Percentiles rank a stretch among this genome's conserved stretches.
phyloP scores from a whole-genome alignment of 2,888 invertebrate species.

The Napeogenes sylphis region DNA sequence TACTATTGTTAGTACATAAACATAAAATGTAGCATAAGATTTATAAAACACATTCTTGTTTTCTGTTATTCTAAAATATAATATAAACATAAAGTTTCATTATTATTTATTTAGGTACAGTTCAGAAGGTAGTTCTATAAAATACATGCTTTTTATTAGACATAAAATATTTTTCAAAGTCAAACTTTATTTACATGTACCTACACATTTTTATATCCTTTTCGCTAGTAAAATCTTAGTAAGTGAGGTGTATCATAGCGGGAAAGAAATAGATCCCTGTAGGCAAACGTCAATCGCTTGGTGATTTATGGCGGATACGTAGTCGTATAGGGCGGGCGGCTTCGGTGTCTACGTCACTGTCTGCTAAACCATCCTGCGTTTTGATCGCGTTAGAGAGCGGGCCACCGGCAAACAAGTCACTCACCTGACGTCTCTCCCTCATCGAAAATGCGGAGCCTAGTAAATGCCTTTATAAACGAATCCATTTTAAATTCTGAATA shows the following conservation, averaged over 20 bases:
- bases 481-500: conserved; percentile 72
- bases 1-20: too few species aligned
- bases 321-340: conserved; percentile 27
- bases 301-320: conserved; percentile 73
- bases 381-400: conserved; percentile 62
- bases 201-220: too few species aligned
- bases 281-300: conserved; percentile 74
- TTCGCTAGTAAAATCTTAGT: conserved; percentile 57
- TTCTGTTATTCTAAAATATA: too few species aligned
- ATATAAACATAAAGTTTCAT: too few species aligned
- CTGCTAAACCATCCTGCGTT: conserved; percentile 71
- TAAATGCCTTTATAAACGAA: conserved; percentile 74
- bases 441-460: conserved; percentile 70
- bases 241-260: conserved; percentile 69
- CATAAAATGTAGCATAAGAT: too few species aligned
- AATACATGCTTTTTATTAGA: too few species aligned
- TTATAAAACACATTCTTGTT: too few species aligned
- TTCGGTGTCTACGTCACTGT: conserved; percentile 50
- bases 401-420: conserved; percentile 75
- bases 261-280: conserved; percentile 73
- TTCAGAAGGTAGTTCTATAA: too few species aligned
- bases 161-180: too few species aligned
- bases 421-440: conserved; percentile 71
- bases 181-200: too few species aligned
- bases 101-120: too few species aligned